These are phyloP conservation scores for Elgaria multicarinata DNA, from an alignment of 2,113 vertebrate genomes.

Conservation along the genomic window DNA sequence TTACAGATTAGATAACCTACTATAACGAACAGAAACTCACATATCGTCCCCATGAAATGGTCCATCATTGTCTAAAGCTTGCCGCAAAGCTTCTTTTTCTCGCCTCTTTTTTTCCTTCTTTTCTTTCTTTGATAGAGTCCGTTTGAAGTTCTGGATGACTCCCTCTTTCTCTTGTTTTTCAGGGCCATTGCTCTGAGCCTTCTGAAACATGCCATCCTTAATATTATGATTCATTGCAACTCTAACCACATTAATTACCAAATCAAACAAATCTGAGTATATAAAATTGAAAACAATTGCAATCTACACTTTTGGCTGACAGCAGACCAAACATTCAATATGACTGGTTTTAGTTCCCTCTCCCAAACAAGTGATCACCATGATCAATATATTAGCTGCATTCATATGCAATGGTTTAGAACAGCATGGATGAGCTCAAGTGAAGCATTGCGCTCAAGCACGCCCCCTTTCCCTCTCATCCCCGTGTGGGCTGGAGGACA, in stretches of 20 bases:
- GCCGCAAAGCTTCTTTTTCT: slow-evolving; percentile 88
- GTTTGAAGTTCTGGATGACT: slow-evolving; percentile 98
- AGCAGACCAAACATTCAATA: neutral
- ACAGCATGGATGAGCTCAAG: neutral
- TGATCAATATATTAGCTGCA: neutral
- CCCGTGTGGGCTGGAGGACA: neutral
- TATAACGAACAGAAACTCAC: slow-evolving; percentile 73
- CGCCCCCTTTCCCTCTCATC: too few relatives aligned
- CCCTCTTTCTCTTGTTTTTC: slow-evolving; percentile 97
- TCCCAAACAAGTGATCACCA: neutral
- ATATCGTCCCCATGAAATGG: slow-evolving; percentile 84
- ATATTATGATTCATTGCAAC: slow-evolving; percentile 23
- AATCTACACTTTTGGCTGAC: neutral
- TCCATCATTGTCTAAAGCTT: slow-evolving; percentile 86
- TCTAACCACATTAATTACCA: neutral
- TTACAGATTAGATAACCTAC: neutral
- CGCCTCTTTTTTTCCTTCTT: slow-evolving; percentile 96
- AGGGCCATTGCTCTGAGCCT: slow-evolving; percentile 94
- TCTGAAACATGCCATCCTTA: slow-evolving; percentile 77
- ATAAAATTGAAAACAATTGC: neutral
- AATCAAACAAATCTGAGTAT: neutral
- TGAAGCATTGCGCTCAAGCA: neutral
- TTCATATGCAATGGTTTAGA: neutral
- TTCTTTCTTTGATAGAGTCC: slow-evolving; percentile 97
- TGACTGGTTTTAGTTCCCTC: neutral